Base-by-base conservation (phyloP, 2,888 invertebrate species). In the Standfussiana lucernea region DNA sequence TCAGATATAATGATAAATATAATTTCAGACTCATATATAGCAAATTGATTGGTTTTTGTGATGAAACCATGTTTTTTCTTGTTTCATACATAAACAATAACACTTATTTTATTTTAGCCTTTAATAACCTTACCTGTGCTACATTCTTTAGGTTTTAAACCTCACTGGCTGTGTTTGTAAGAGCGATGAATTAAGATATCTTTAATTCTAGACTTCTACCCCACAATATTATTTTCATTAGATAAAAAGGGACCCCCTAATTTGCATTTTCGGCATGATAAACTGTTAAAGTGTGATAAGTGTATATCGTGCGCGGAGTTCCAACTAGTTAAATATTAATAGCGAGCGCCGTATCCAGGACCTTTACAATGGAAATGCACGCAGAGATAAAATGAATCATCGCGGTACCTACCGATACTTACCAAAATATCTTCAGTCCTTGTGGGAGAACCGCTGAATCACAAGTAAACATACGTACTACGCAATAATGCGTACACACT, bases 371-470 rank as follows among this genome's bases (percentile, higher is more conserved):
- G 79, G 81, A 86, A 88, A 89, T 86, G 82, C 83, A 83, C 72
- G 86, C 88, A 86, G 90, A 89, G 90, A 92, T 92, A 91, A 88
- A 91, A 90, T 95, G 95, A 95, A 91, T 95, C 95, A 95, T 94
- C 93, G 92, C 90, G 91, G 92, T 92, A 91, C 89, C 87, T 91
- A 92, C 89, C 90, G 84, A 88, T 91, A 95, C 96, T 95, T 89
- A 95, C 96, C 95, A 90, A 94, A 93, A 94, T 94, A 93, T 92
- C 91, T 92, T 89, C 89, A 90, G 90, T 89, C 90, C 90, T 90
- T 88, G 88, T 89, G 84, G 88, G 88, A 89, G 89, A 91, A 90
- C 88, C 87, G 90, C 89, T 90, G 90, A 92, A 90, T 92, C 91
- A 93, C 91, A 89, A 89, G 88, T 86, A 90, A 92, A 89, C 90